Conservation (phyloP, 2,113 vertebrate genomes). For the Abramis brama region DNA sequence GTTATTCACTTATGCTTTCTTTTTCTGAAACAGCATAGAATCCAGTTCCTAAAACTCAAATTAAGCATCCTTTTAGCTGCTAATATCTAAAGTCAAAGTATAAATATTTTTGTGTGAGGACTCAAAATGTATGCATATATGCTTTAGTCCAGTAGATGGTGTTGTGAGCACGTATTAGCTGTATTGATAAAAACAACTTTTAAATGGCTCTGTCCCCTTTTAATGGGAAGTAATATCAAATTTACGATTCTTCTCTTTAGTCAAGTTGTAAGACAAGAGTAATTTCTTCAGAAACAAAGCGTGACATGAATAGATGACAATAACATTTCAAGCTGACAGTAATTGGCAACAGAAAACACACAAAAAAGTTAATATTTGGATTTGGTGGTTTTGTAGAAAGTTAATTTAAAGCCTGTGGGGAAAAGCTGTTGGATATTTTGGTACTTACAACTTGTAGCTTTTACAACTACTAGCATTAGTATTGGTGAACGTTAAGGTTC, state of each 20-base stretch:
- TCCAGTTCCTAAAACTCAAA: not conserved
- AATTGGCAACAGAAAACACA: not conserved
- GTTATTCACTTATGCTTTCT: not conserved
- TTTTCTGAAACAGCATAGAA: not conserved
- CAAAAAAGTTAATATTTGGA: not conserved
- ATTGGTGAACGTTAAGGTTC: not conserved
- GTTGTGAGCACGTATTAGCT: not conserved
- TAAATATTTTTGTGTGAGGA: not conserved
- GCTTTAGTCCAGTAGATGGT: conserved; percentile 13
- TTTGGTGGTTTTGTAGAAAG: not conserved
- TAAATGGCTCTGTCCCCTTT: not conserved
- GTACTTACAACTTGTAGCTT: not conserved
- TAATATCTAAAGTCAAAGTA: not conserved
- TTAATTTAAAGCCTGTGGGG: not conserved
- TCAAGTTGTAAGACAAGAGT: not conserved
- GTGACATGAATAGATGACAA: not conserved
- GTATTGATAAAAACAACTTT: not conserved
- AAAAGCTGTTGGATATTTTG: not conserved
- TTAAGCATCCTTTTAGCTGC: not conserved
- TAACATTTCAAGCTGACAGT: not conserved
- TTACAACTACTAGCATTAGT: too few relatives aligned
- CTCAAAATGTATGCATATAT: not conserved
- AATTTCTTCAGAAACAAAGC: not conserved
- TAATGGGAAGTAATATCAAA: not conserved
- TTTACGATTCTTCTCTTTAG: not conserved